Percentiles rank a stretch among this genome's conserved stretches.
These are phyloP conservation scores for Protobothrops mucrosquamatus DNA, from an alignment of 2,113 vertebrate species.

Conservation along the genomic window DNA sequence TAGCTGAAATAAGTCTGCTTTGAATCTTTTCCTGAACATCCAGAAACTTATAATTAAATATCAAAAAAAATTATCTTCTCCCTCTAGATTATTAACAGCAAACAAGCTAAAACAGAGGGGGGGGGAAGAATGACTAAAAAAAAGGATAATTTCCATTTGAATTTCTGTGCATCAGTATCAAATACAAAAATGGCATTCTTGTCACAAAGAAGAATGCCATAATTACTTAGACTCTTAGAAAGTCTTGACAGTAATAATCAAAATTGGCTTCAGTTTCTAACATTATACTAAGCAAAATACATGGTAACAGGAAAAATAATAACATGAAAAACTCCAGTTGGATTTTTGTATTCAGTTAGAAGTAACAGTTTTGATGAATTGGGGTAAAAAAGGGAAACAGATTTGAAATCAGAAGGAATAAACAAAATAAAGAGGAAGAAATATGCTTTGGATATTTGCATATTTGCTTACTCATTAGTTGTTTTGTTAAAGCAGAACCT, in stretches of 20 bases:
- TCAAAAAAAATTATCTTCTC: not conserved
- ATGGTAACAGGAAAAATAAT: not conserved
- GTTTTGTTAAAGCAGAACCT: not conserved
- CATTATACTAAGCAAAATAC: not conserved
- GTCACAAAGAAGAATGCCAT: slow-evolving; percentile 49
- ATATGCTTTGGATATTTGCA: not conserved
- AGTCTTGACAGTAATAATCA: not conserved
- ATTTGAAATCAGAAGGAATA: not conserved
- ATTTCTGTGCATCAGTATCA: not conserved
- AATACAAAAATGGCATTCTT: not conserved
- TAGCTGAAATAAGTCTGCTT: not conserved
- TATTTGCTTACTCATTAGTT: not conserved
- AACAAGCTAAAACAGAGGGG: not conserved
- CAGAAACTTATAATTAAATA: not conserved
- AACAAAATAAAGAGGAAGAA: not conserved
- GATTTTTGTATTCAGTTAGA: not conserved
- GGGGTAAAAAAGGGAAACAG: not conserved
- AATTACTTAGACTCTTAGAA: slow-evolving; percentile 26
- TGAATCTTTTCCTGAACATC: not conserved
- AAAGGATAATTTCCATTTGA: not conserved
- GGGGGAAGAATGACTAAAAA: not conserved
- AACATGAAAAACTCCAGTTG: not conserved
- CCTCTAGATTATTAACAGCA: not conserved
- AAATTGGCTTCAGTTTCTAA: not conserved
- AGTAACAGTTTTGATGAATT: not conserved